phyloP scores from a whole-genome alignment of 2,113 vertebrate species.

The Oophaga pumilio region DNA sequence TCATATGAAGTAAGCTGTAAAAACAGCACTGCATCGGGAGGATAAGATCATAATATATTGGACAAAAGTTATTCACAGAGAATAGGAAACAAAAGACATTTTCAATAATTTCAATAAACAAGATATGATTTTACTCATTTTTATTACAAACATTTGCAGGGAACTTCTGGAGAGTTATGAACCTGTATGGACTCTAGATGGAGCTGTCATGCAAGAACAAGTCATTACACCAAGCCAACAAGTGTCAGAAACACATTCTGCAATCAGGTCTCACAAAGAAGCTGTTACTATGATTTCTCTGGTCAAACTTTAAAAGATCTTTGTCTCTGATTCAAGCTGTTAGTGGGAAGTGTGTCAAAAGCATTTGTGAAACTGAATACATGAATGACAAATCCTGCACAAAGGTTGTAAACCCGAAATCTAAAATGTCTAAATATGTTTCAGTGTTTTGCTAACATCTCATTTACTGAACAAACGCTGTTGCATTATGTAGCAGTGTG shows the following conservation, averaged over 20 bases:
- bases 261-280: slow-evolving; percentile 11
- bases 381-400: slow-evolving; percentile 15
- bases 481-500: neutral
- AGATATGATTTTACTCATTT: neutral
- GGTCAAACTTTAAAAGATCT: slow-evolving; percentile 21
- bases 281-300: slow-evolving; percentile 2
- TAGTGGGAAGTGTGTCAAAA: neutral
- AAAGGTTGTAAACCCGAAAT: neutral
- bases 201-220: slow-evolving; percentile 48
- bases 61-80: neutral
- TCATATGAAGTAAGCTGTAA: too few species aligned
- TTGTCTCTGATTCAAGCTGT: slow-evolving; percentile 9
- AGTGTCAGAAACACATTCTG: neutral
- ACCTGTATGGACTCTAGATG: slow-evolving; percentile 48
- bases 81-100: neutral
- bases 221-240: neutral
- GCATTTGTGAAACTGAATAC: neutral
- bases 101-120: neutral
- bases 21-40: too few species aligned
- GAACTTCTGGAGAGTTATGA: neutral
- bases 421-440: neutral
- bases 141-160: neutral
- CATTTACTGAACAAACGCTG: neutral
- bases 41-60: neutral
- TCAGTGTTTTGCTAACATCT: slow-evolving; percentile 5